phyloP scores from a whole-genome alignment of 53 echinoderm and acorn worm genomes.

The Echinometra lucunter region DNA sequence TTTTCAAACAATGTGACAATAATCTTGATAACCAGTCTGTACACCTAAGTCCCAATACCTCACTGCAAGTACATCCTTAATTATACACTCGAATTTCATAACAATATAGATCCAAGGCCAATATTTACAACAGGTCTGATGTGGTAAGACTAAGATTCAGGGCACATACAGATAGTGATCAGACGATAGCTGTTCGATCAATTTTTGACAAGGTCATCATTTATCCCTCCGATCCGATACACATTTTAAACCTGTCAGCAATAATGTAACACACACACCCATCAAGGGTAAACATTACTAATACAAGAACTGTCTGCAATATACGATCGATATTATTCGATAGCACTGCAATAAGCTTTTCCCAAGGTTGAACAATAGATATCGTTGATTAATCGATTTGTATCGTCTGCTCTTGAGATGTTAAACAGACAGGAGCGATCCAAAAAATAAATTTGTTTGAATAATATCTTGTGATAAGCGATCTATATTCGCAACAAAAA shows the following conservation, averaged over 20 bases:
- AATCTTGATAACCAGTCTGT: too few relatives aligned
- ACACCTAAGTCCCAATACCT: too few relatives aligned
- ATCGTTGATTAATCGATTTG: constrained; percentile 29
- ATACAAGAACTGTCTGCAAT: not conserved
- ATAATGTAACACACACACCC: constrained; percentile 24
- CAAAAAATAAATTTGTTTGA: not conserved
- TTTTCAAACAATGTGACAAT: too few relatives aligned
- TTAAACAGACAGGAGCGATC: not conserved
- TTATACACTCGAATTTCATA: too few relatives aligned
- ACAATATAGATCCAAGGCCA: too few relatives aligned
- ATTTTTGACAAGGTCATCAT: constrained; percentile 12
- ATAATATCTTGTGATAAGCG: not conserved
- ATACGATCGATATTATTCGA: not conserved
- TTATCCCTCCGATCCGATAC: not conserved
- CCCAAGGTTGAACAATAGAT: not conserved
- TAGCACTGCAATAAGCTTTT: not conserved
- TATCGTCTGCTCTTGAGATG: not conserved
- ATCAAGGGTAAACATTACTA: not conserved
- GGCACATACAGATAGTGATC: not conserved
- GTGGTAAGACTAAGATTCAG: not conserved
- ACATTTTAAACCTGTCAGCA: constrained; percentile 1
- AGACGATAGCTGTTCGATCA: constrained; percentile 37
- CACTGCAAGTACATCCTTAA: too few relatives aligned
- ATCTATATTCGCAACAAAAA: not conserved
- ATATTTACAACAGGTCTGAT: not conserved